Conservation (phyloP, 2,113 vertebrate genomes). For the Lophotis ruficrista region DNA sequence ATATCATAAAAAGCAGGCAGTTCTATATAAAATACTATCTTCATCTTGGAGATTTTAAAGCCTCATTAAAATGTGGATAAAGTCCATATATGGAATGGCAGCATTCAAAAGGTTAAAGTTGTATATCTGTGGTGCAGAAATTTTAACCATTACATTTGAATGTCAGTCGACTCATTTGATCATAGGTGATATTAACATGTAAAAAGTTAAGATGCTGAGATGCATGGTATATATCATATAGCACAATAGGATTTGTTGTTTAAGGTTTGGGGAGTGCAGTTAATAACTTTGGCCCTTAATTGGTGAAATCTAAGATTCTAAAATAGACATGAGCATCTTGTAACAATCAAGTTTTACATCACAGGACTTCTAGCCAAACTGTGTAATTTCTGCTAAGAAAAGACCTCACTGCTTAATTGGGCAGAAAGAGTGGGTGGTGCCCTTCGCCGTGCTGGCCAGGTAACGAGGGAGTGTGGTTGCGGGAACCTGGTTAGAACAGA, state of each 20-base stretch:
- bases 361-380: background rate
- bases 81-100: constrained; percentile 79
- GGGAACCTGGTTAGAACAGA: background rate
- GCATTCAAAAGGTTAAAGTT: constrained; percentile 80
- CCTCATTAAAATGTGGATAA: constrained; percentile 82
- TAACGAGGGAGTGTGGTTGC: accelerated
- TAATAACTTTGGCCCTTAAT: background rate
- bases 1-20: constrained; percentile 79
- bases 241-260: background rate
- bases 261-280: background rate
- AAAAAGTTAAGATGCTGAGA: background rate
- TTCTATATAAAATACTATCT: constrained; percentile 81
- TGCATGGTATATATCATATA: background rate
- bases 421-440: background rate
- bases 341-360: background rate
- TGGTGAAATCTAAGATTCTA: background rate
- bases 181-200: background rate
- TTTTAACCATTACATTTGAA: constrained; percentile 53
- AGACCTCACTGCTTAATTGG: background rate
- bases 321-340: background rate
- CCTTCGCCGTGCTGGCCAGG: accelerated
- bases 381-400: background rate
- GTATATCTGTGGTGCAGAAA: constrained; percentile 71
- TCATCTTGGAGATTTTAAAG: constrained; percentile 80
- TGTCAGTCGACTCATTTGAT: constrained; percentile 50